phyloP scores from a whole-genome alignment of 2,113 vertebrate species.

The Anhinga anhinga region DNA sequence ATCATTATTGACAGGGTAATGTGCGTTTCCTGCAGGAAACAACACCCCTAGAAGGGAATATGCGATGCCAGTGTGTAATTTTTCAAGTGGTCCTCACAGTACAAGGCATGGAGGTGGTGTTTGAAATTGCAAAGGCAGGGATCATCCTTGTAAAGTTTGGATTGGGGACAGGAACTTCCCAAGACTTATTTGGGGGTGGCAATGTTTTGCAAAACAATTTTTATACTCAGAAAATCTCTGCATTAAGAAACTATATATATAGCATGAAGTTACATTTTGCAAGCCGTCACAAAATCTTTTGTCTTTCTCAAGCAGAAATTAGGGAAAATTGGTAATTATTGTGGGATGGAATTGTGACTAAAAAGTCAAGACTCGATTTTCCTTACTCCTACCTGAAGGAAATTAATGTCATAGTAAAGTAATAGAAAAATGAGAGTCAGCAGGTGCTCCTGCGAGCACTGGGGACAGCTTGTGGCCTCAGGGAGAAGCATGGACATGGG shows the following conservation, averaged over 20 bases:
- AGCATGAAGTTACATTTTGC: neutral
- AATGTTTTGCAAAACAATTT: neutral
- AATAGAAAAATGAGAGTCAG: neutral
- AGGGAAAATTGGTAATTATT: neutral
- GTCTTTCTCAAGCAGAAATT: neutral
- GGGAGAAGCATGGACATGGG: neutral
- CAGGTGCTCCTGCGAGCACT: neutral
- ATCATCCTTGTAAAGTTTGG: neutral
- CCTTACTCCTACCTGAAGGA: neutral
- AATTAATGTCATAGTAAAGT: neutral
- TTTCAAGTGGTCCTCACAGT: neutral
- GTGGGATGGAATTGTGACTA: neutral
- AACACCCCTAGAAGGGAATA: neutral
- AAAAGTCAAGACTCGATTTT: neutral
- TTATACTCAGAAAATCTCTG: neutral
- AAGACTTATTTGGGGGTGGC: neutral
- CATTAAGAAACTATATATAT: neutral
- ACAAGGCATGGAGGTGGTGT: rapidly evolving
- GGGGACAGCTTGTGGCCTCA: neutral
- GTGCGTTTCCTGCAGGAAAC: neutral
- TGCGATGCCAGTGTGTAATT: neutral
- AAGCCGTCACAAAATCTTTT: neutral
- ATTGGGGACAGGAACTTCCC: neutral
- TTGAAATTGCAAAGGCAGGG: neutral
- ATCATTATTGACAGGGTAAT: neutral